These are phyloP conservation scores for Aselliscus stoliczkanus DNA, from an alignment of 2,797 vertebrate genomes.

Conservation along the genomic window DNA sequence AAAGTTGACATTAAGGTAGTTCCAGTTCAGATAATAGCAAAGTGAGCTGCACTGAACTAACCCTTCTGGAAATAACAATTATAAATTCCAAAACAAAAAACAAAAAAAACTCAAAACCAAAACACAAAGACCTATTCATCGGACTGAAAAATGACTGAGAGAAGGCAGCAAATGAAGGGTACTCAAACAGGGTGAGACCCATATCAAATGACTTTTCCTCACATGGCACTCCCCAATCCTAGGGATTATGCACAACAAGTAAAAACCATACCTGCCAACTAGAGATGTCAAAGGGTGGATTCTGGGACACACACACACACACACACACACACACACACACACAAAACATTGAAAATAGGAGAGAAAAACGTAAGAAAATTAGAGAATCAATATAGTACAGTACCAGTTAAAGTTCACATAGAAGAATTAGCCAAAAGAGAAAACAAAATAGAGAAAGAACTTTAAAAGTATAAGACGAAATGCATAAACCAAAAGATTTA, in stretches of 20 bases:
- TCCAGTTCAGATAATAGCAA: background rate
- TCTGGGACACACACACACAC: background rate
- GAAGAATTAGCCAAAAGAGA: background rate
- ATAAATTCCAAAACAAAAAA: background rate
- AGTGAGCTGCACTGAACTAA: background rate
- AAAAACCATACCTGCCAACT: background rate
- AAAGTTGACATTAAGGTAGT: background rate
- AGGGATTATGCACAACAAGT: background rate
- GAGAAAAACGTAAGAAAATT: background rate
- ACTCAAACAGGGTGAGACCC: background rate
- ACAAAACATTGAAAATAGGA: background rate
- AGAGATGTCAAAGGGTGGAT: background rate
- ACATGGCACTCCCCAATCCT: background rate
- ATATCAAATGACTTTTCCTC: background rate
- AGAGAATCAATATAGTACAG: background rate
- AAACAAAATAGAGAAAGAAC: background rate
- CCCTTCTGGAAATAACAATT: background rate
- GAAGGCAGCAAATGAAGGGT: background rate
- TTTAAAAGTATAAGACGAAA: background rate
- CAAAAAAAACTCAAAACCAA: background rate
- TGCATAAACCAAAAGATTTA: background rate
- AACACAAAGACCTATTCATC: background rate
- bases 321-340: background rate
- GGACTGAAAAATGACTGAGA: background rate
- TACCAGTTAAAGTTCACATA: background rate